Conservation (phyloP, 1,140 invertebrate genomes). For the Lepidurus packardi region DNA sequence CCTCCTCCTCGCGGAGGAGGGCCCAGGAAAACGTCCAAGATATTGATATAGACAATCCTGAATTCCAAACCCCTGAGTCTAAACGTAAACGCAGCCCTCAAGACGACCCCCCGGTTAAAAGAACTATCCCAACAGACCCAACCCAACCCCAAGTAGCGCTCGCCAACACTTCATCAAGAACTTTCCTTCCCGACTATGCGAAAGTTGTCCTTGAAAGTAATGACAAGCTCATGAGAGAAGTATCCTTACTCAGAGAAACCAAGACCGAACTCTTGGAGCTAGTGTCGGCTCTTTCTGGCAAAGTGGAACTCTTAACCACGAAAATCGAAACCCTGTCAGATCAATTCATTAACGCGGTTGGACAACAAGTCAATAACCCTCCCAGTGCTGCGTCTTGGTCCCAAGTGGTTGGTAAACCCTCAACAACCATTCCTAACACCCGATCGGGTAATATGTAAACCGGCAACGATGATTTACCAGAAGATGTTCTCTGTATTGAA, state of each 20-base stretch:
- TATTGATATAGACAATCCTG: neutral
- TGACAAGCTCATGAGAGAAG: neutral
- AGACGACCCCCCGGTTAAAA: neutral
- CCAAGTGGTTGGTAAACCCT: neutral
- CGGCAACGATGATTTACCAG: neutral
- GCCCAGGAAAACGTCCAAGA: neutral
- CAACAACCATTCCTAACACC: neutral
- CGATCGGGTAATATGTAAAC: neutral
- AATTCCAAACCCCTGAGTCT: neutral
- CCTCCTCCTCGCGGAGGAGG: neutral
- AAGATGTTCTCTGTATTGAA: neutral
- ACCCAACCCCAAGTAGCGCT: neutral
- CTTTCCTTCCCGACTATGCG: neutral
- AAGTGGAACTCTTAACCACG: neutral
- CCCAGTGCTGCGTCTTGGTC: neutral
- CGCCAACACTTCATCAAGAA: neutral
- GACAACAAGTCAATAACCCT: neutral
- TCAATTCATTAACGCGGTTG: neutral
- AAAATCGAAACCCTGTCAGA: neutral
- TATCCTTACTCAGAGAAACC: neutral
- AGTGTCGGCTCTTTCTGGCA: neutral
- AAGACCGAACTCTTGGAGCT: neutral
- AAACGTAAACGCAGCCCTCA: neutral
- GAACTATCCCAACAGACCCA: neutral
- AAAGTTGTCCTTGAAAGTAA: neutral